phyloP scores from a whole-genome alignment of 2,888 invertebrate species.

The Cheilosia soror region DNA sequence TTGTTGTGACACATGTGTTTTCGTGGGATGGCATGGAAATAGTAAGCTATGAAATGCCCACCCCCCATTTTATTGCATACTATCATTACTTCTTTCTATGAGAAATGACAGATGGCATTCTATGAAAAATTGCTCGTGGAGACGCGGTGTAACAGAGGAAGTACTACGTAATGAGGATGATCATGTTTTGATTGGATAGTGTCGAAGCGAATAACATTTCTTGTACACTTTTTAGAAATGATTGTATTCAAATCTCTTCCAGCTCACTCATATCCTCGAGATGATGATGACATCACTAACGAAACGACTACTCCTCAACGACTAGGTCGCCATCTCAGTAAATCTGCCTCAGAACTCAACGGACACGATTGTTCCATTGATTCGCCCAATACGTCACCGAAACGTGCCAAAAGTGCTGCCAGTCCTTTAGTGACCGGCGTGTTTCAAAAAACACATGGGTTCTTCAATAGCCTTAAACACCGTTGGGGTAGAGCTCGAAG shows the following conservation, averaged over 20 bases:
- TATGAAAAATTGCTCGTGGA: no score
- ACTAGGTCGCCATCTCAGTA: conserved; percentile 88
- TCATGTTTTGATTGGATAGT: no score
- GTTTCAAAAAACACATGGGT: conserved; percentile 92
- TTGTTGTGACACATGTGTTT: no score
- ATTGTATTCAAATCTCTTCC: not conserved
- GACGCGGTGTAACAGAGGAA: no score
- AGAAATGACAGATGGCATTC: no score
- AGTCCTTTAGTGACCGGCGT: conserved; percentile 88
- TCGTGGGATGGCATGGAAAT: no score
- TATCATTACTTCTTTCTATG: no score
- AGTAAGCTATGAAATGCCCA: no score
- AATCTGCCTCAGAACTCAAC: conserved; percentile 92
- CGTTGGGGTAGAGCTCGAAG: conserved; percentile 91
- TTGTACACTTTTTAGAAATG: not conserved
- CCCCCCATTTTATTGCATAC: no score
- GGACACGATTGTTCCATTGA: conserved; percentile 85
- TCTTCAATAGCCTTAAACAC: conserved; percentile 92
- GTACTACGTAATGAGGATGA: no score
- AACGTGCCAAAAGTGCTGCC: conserved; percentile 84
- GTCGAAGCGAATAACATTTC: no score
- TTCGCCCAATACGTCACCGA: conserved; percentile 85
- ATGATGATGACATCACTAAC: conserved; percentile 54
- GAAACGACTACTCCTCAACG: conserved; percentile 78
- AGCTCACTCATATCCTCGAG: conserved; percentile 21